Evolutionary conservation across 1,140 invertebrate genomes (phyloP).

Genomic region (Panonychus citri): DNA sequence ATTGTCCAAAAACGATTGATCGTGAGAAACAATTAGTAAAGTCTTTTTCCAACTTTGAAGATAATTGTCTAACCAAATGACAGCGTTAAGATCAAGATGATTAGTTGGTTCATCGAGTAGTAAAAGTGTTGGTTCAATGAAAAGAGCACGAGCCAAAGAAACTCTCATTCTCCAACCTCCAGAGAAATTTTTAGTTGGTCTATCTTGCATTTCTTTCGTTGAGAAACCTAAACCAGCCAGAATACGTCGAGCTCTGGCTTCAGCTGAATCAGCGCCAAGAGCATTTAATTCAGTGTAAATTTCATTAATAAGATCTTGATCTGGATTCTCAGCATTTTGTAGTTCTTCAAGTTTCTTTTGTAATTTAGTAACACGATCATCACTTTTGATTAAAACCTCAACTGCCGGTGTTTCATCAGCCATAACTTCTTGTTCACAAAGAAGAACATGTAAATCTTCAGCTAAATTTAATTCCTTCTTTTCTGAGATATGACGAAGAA

Average conservation of each 20-base stretch:
- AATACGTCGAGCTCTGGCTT: conserved; percentile 77
- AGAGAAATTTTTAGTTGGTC: conserved; percentile 83
- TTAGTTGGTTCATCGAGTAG: conserved; percentile 82
- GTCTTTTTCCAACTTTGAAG: conserved; percentile 96
- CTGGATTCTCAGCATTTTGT: conserved; percentile 41
- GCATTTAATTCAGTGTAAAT: conserved; percentile 85
- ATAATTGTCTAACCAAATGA: conserved; percentile 95
- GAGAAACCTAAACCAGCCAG: conserved; percentile 90
- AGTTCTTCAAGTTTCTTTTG: conserved; percentile 53
- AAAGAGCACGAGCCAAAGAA: conserved; percentile 49
- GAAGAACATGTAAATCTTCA: conserved; percentile 82
- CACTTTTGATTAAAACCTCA: conserved; percentile 71
- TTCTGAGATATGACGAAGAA: conserved; percentile 72
- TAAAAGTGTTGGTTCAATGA: conserved; percentile 72
- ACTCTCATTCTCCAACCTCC: conserved; percentile 98
- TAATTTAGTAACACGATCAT: conserved; percentile 59
- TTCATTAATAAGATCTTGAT: conserved; percentile 27
- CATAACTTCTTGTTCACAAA: conserved; percentile 95
- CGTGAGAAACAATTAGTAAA: conserved; percentile 87
- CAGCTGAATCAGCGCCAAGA: conserved; percentile 88
- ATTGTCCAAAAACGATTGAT: conserved; percentile 96
- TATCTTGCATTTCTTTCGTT: conserved; percentile 62
- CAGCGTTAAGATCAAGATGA: conserved; percentile 78
- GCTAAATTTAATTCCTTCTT: conserved; percentile 66
- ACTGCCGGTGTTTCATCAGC: conserved; percentile 78